Percentiles rank a stretch among this genome's conserved stretches.
These are phyloP conservation scores for Archegozetes longisetosus DNA, from an alignment of 1,140 invertebrate species.

Conservation along the genomic window DNA sequence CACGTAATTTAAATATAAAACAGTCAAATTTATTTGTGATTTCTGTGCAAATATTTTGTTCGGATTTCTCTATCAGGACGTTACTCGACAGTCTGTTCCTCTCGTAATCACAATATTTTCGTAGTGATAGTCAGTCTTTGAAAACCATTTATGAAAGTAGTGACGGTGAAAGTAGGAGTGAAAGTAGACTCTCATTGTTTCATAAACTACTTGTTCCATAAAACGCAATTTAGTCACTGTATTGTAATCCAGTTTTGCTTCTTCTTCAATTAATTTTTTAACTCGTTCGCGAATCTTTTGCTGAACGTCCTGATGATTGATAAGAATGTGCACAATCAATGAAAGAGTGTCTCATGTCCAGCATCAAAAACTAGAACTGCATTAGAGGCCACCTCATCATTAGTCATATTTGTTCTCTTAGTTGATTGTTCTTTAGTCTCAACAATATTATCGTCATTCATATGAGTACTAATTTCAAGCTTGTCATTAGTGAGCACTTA, in stretches of 20 bases:
- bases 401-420: background rate
- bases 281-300: slow-evolving; percentile 18
- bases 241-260: slow-evolving; percentile 19
- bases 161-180: too few relatives aligned
- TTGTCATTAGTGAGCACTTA: background rate
- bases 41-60: too few relatives aligned
- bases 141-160: background rate
- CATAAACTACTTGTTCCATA: slow-evolving; percentile 29
- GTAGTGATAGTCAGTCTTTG: background rate
- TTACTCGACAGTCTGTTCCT: slow-evolving; percentile 1
- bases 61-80: too few relatives aligned
- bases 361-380: background rate
- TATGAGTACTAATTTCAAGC: background rate
- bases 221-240: slow-evolving; percentile 25
- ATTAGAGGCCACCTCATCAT: background rate
- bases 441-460: background rate
- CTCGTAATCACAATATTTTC: background rate
- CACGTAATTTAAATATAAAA: too few relatives aligned
- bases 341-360: slow-evolving; percentile 22
- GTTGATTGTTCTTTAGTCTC: background rate
- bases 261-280: background rate
- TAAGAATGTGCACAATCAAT: slow-evolving; percentile 18
- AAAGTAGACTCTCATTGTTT: slow-evolving; percentile 27
- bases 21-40: too few relatives aligned
- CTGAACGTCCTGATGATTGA: slow-evolving; percentile 19